phyloP scores from a whole-genome alignment of 2,888 invertebrate genomes.

The Nomada ferruginata region DNA sequence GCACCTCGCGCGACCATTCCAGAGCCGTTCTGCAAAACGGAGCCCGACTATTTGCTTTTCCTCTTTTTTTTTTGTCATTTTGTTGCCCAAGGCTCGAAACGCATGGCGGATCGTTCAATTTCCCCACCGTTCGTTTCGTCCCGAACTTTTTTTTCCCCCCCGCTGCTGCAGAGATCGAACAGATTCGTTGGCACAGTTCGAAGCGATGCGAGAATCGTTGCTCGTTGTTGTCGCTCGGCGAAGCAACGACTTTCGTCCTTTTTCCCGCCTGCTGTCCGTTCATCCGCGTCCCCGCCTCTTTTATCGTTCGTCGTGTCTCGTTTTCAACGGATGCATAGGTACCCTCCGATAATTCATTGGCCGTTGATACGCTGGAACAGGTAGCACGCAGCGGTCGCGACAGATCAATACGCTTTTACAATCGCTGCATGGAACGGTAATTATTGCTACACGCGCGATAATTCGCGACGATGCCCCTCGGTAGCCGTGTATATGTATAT shows the following conservation, averaged over 20 bases:
- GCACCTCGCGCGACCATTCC: neutral
- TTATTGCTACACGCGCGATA: conserved; percentile 58
- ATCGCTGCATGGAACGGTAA: conserved; percentile 54
- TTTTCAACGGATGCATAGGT: conserved; percentile 38
- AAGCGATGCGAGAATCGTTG: conserved; percentile 21
- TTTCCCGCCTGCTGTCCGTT: neutral
- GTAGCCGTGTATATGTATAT: neutral
- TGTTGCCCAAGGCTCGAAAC: no score
- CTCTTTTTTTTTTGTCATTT: no score
- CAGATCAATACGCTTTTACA: conserved; percentile 62
- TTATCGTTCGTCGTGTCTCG: conserved; percentile 1
- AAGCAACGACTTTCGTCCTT: conserved; percentile 4
- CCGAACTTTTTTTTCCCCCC: neutral
- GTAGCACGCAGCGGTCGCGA: conserved; percentile 53
- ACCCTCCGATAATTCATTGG: conserved; percentile 55
- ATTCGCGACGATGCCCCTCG: conserved; percentile 46
- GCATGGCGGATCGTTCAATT: conserved; percentile 12
- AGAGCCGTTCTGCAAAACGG: neutral
- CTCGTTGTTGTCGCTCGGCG: neutral
- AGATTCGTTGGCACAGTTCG: conserved; percentile 14
- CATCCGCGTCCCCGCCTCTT: neutral
- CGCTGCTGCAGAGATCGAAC: neutral
- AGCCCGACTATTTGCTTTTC: conserved; percentile 2
- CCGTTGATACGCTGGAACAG: conserved; percentile 48
- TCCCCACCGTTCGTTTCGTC: neutral